Evolutionary conservation across 1,140 invertebrate genomes (phyloP).

Genomic region (Drosophila lacertosa): DNA sequence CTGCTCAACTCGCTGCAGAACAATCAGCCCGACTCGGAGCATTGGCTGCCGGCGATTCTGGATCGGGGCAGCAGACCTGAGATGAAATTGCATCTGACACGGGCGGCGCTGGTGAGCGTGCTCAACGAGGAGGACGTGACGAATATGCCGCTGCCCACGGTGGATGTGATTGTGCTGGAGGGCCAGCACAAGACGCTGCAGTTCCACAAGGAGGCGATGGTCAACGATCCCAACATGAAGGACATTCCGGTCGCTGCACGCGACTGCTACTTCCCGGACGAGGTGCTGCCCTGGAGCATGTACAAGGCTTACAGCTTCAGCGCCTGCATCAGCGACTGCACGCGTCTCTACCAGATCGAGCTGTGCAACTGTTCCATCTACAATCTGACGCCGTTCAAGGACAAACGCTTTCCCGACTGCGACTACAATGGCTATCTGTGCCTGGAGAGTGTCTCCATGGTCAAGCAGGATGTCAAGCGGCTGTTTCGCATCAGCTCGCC

Average conservation of each 20-base stretch:
- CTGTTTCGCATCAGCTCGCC: constrained; percentile 42
- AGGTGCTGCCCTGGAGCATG: constrained; percentile 81
- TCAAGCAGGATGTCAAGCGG: constrained; percentile 55
- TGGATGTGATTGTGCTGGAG: constrained; percentile 28
- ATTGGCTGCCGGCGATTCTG: constrained; percentile 49
- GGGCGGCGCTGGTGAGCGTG: constrained; percentile 43
- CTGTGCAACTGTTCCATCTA: constrained; percentile 85
- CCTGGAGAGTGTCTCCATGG: constrained; percentile 57
- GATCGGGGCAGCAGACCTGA: constrained; percentile 38
- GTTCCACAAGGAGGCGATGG: constrained; percentile 56
- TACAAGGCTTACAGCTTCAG: constrained; percentile 85
- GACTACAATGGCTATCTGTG: constrained; percentile 55
- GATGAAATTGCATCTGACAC: constrained; percentile 36
- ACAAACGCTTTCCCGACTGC: constrained; percentile 55
- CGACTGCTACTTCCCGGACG: constrained; percentile 85
- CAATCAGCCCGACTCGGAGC: constrained; percentile 40
- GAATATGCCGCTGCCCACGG: constrained; percentile 50
- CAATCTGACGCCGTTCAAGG: constrained; percentile 44
- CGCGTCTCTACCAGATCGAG: constrained; percentile 81
- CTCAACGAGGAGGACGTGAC: constrained; percentile 70
- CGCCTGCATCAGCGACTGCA: constrained; percentile 85
- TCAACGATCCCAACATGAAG: constrained; percentile 68
- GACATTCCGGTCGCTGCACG: constrained; percentile 70
- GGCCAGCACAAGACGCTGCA: constrained; percentile 61
- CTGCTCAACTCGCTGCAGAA: constrained; percentile 85